Percentiles rank a stretch among this genome's conserved stretches.
Evolutionary conservation across 2,797 vertebrate species (phyloP).

Genomic region (Sarcophilus harrisii): DNA sequence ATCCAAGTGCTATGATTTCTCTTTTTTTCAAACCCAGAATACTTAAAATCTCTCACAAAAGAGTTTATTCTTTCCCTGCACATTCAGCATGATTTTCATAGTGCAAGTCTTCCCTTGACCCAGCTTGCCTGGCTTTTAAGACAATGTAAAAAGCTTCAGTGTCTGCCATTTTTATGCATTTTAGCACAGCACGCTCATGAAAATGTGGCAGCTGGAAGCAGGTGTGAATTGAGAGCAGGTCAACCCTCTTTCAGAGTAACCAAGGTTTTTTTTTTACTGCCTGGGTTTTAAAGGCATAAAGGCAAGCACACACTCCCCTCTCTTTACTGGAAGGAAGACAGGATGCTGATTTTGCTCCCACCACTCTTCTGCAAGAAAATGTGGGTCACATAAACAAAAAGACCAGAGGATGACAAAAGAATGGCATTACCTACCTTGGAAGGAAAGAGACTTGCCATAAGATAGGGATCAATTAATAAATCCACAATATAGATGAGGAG

Average conservation of each 20-base stretch:
- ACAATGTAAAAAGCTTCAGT: conserved; percentile 58
- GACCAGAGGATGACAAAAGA: conserved; percentile 33
- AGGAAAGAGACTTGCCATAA: neutral
- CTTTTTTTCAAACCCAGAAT: conserved; percentile 27
- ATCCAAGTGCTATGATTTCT: conserved; percentile 17
- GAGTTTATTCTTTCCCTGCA: conserved; percentile 49
- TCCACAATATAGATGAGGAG: conserved; percentile 25
- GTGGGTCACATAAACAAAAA: conserved; percentile 20
- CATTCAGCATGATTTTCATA: conserved; percentile 47
- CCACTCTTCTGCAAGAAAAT: conserved; percentile 50
- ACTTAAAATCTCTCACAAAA: conserved; percentile 52
- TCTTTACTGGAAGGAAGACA: conserved; percentile 58
- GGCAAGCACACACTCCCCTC: conserved; percentile 44
- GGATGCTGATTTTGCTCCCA: conserved; percentile 36
- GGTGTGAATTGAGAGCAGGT: conserved; percentile 54
- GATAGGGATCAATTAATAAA: conserved; percentile 28
- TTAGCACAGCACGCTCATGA: conserved; percentile 68
- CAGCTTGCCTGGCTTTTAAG: conserved; percentile 51
- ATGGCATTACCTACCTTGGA: neutral
- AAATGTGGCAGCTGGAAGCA: conserved; percentile 50
- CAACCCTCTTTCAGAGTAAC: conserved; percentile 73
- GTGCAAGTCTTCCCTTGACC: conserved; percentile 51
- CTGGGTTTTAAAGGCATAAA: conserved; percentile 37
- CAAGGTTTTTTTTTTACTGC: conserved; percentile 56
- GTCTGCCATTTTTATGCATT: conserved; percentile 60